Percentiles rank a stretch among this genome's conserved stretches.
phyloP scores from a whole-genome alignment of 2,888 invertebrate genomes.

The Oligia fasciuncula region DNA sequence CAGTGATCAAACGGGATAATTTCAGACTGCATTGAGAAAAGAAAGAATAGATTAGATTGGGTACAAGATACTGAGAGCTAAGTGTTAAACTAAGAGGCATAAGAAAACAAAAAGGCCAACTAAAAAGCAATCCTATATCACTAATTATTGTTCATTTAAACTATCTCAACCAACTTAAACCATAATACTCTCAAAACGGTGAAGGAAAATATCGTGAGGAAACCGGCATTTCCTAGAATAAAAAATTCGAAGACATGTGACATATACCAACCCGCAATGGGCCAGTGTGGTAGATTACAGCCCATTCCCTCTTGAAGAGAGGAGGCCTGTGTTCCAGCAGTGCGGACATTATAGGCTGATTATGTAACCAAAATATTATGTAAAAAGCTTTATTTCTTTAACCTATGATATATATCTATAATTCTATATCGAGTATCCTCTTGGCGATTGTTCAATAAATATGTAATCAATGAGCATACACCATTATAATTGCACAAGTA shows the following conservation, averaged over 20 bases:
- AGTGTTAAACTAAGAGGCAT: neutral
- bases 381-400: neutral
- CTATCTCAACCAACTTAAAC: neutral
- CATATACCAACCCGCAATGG: no score
- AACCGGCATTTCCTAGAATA: no score
- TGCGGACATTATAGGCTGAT: no score
- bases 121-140: neutral
- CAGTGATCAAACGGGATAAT: neutral
- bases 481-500: constrained; percentile 22
- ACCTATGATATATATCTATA: neutral
- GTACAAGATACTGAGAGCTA: neutral
- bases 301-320: no score
- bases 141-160: neutral
- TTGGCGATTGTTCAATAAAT: constrained; percentile 4
- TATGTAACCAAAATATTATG: neutral
- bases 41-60: neutral
- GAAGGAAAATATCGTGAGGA: no score
- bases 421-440: neutral
- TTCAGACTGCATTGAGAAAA: neutral
- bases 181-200: neutral
- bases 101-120: neutral
- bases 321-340: no score
- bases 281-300: no score
- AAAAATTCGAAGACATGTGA: no score
- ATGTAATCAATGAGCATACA: neutral